These are phyloP conservation scores for Peromyscus californicus DNA, from an alignment of 2,113 vertebrate species.

Conservation along the genomic window DNA sequence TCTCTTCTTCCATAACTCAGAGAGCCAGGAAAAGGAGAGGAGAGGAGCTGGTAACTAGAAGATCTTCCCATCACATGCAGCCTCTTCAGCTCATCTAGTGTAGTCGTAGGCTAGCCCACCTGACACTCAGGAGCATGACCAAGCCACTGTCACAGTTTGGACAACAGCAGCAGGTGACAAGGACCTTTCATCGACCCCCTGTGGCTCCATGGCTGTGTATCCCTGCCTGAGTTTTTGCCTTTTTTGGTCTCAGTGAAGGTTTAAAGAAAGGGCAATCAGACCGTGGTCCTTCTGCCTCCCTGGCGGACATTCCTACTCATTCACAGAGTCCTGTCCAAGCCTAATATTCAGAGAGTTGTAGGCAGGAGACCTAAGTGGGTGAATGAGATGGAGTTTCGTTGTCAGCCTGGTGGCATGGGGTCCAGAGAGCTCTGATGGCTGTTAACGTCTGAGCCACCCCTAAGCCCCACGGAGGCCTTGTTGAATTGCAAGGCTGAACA, in stretches of 20 bases:
- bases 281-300: background rate
- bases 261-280: background rate
- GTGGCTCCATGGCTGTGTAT: too few species aligned
- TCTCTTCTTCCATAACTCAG: background rate
- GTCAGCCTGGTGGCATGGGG: background rate
- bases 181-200: too few species aligned
- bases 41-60: background rate
- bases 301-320: background rate
- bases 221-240: background rate
- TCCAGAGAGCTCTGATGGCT: background rate
- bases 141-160: background rate
- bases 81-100: accelerated
- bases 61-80: background rate
- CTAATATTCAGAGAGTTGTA: background rate
- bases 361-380: background rate
- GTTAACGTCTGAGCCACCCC: background rate
- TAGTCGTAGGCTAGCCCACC: background rate
- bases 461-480: background rate
- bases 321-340: background rate
- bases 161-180: background rate
- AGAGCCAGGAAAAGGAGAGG: background rate
- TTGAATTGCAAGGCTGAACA: background rate
- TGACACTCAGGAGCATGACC: background rate
- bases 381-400: background rate
- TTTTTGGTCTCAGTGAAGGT: background rate